Percentiles rank a stretch among this genome's conserved stretches.
Conservation (phyloP, 2,888 invertebrate species). For the Baccha elongata region DNA sequence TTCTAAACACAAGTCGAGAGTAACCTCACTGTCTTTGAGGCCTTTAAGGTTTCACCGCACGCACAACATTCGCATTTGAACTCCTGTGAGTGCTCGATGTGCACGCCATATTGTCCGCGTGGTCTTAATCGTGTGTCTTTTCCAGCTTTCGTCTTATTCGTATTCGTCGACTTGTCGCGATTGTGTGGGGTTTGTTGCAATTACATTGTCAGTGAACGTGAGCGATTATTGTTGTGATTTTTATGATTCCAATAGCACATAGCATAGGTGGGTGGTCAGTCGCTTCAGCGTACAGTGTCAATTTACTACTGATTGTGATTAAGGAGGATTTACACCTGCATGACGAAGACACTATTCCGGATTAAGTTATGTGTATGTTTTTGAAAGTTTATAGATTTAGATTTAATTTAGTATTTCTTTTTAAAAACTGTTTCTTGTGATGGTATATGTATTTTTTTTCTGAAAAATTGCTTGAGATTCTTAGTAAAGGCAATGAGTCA, state of each 20-base stretch:
- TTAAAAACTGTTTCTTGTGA: slow-evolving; percentile 36
- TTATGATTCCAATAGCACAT: slow-evolving; percentile 67
- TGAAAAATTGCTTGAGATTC: slow-evolving; percentile 4
- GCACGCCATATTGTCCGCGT: slow-evolving; percentile 70
- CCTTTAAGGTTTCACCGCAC: slow-evolving; percentile 70
- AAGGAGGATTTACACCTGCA: slow-evolving; percentile 64
- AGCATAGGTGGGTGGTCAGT: slow-evolving; percentile 69
- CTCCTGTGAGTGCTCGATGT: slow-evolving; percentile 68
- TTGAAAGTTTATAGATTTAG: slow-evolving; percentile 12
- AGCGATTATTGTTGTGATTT: slow-evolving; percentile 70
- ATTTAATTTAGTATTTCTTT: slow-evolving; percentile 24
- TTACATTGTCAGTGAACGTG: slow-evolving; percentile 56
- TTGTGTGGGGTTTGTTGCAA: slow-evolving; percentile 30
- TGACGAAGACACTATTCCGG: slow-evolving; percentile 39
- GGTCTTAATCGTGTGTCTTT: slow-evolving; percentile 54
- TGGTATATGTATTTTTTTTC: slow-evolving; percentile 5
- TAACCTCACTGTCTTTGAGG: slow-evolving; percentile 46
- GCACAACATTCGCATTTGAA: slow-evolving; percentile 68
- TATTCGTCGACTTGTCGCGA: slow-evolving; percentile 42
- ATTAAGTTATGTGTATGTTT: slow-evolving; percentile 68
- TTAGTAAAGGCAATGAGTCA: slow-evolving; percentile 2
- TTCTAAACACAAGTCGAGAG: slow-evolving; percentile 65
- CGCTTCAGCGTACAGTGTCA: slow-evolving; percentile 65
- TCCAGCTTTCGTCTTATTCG: not conserved
- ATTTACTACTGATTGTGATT: slow-evolving; percentile 63